These are phyloP conservation scores for Alexandromys fortis DNA, from an alignment of 2,113 vertebrate species.

Conservation along the genomic window DNA sequence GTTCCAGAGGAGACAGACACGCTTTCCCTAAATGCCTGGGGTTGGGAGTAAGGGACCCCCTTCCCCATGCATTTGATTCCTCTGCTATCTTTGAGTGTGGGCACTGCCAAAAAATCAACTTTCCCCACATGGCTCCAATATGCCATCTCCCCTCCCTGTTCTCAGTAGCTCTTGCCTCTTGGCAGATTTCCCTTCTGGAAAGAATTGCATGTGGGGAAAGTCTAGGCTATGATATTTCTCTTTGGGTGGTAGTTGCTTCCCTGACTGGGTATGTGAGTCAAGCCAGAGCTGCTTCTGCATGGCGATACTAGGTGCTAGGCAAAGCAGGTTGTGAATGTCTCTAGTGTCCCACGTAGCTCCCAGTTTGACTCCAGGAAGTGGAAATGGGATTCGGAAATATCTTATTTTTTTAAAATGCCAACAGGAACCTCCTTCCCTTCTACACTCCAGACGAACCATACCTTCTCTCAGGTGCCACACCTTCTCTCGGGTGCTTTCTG, in stretches of 20 bases:
- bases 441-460: rapidly evolving
- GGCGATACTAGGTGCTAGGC: neutral
- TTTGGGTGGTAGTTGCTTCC: constrained; percentile 34
- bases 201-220: constrained; percentile 41
- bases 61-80: neutral
- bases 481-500: neutral
- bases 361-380: neutral
- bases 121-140: constrained; percentile 35
- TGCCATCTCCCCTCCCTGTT: neutral
- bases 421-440: rapidly evolving
- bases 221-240: constrained; percentile 36
- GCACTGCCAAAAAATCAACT: constrained; percentile 33
- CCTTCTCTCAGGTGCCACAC: neutral
- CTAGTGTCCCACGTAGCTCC: neutral
- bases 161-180: constrained; percentile 55
- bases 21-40: neutral
- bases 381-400: neutral
- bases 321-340: neutral
- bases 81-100: neutral
- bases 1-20: neutral
- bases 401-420: neutral
- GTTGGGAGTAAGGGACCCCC: neutral
- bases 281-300: neutral
- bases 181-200: constrained; percentile 66
- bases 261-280: neutral